Evolutionary conservation across 1,140 invertebrate species (phyloP), one percentile per base, ranked within the genome.

Genomic region (Dinoponera quadriceps): DNA sequence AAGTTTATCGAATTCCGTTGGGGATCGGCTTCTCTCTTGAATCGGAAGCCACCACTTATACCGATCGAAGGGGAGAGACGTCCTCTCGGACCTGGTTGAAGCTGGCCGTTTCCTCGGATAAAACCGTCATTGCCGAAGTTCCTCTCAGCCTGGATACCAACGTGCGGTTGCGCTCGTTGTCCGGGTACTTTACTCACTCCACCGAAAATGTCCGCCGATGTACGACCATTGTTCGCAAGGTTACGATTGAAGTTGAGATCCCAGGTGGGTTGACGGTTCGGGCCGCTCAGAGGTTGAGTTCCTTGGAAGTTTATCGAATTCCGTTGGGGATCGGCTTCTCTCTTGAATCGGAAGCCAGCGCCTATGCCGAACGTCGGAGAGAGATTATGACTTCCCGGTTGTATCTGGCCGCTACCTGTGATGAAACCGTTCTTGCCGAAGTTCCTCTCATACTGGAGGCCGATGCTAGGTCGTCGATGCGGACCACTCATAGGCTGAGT

Each of bases 401-500:
- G 73, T 18, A 75, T 3, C 7, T 75, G 73, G 7, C 13, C 14
- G 0, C 48, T 14, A 63, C 59, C 73, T 49, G 59, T 63, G 59
- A 75, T 22, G n/a, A 75, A 75, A 63, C 73, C 73, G 3, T 63
- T 29, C 0, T 74, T 75, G 27, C 73, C 73, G 3, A 75, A 38
- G 9, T 51, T 75, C 0, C 73, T 75, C 0, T 75, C 73, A 11
- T 38, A n/a, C 0, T 82, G 57, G 0, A 88, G 0, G 0, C 90
- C 90, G 1, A 49, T 14, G 4, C 90, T 71, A 14, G 89, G 89
- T 3, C 86, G 75, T n/a, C 71, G 72, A 4, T 87, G 72, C 0
- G 88, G 89, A 0, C 89, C 88, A 14, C 85, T 72, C 4, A 91
- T 0, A 2, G 90, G 86, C 59, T 90, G 66, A 2, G 5, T 0